Base-by-base conservation (phyloP, 23 tunicate species). In the Corella eumyota region DNA sequence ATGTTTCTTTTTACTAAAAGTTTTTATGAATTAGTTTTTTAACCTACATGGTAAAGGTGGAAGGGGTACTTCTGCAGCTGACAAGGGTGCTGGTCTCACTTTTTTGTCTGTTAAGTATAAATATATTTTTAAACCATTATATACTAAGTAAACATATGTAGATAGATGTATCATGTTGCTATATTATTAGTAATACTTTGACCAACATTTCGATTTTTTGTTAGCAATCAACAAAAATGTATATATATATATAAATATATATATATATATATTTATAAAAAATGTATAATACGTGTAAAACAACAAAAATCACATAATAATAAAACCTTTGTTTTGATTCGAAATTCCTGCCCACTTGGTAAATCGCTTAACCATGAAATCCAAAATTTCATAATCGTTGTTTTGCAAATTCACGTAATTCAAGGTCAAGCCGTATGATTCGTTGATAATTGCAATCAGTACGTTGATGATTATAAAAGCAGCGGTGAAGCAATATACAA, bases 371-470 rank as follows among this genome's bases (percentile, higher is more conserved):
- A 82, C 4, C 98, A 91, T 91, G 65, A 91, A 91, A 32, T 82
- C 92, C 1, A 91, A 54, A 4, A 91, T 70, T 66, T 91, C 98
- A 58, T 81, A 82, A 22, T 91, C 76, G 68, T 91, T 91, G n/a
- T 59, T 61, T 53, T 30, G 35, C 24, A 29, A 32, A 54, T 33
- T 56, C 6, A 65, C 65, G 25, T 15, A 62, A 30, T 59, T 49
- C 56, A 73, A 50, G 11, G 87, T 72, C 34, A 63, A 36, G 7
- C 73, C 80, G 76, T 83, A 81, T n/a, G 92, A 81, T 50, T 82
- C 91, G 63, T 90, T 90, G 60, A 91, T 91, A 74, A 91, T 91
- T 20, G 98, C 87, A 45, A 81, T 71, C 35, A 91, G 76, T 17
- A 91, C 58, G 76, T 91, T 91, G 55, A 91, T 56, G 50, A 91